Base-by-base conservation (phyloP, 2,113 vertebrate species). In the Pterocles orientalis region DNA sequence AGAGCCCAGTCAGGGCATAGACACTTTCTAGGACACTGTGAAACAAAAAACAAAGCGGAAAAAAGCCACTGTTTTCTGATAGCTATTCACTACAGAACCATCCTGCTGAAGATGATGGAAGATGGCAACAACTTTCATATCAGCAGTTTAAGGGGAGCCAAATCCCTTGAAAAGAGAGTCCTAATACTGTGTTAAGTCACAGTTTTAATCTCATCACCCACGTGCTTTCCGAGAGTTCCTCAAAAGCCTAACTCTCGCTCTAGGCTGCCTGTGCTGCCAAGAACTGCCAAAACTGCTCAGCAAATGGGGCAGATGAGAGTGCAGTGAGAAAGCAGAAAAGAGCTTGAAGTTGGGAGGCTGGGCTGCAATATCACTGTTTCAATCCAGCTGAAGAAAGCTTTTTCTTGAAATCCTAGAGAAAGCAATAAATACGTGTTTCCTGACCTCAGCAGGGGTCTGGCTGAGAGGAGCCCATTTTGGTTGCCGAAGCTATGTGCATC, bases 371-470 rank as follows among this genome's bases (percentile, higher is more conserved):
- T 18, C 45, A 14, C 34, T 81, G 6, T 48, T 90, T 86, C 56
- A 65, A 68, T 45, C 15, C 34, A 68, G 33, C 39, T 45, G 61
- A 86, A 90, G 79, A 82, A 89, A 94, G 65, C 18, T 7, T 65
- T 14, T 54, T 65, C 75, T 12, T 47, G n/a, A 87, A 33, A 86
- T 82, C 70, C 81, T 79, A 75, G 12, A 86, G 51, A 88, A 11
- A 86, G 80, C 56, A 96, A 57, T 75, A 71, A 77, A 34, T 79
- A 29, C 71, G 77, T 64, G 45, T 83, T 94, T 96, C 81, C 94
- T 50, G 36, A 25, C 71, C 76, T 83, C 24, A 25, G 82, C 68
- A 80, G 78, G 62, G 41, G 33, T 58, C 82, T 97, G 93, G 75
- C 41, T 92, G 82, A 83, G 21, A 90, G 79, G 12, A 94, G 17